These are phyloP conservation scores for Bradypus variegatus DNA, from an alignment of 2,797 vertebrate species.

Conservation along the genomic window DNA sequence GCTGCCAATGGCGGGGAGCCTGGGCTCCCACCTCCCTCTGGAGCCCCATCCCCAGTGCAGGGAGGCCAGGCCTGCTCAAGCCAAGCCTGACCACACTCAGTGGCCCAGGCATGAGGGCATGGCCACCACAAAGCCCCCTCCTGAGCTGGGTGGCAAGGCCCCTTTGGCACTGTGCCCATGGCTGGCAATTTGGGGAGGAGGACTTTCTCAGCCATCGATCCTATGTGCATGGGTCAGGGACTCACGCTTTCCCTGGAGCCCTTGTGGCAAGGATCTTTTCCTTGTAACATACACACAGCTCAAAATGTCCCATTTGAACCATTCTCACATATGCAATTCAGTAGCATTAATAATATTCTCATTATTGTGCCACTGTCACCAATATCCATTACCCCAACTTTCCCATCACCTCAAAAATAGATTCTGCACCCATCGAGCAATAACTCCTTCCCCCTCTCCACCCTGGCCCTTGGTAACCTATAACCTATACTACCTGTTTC, in stretches of 20 bases:
- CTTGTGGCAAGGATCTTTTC: not conserved
- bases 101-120: not conserved
- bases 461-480: too few relatives aligned
- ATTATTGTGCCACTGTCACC: too few relatives aligned
- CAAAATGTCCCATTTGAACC: too few relatives aligned
- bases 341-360: too few relatives aligned
- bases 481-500: too few relatives aligned
- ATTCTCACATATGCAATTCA: too few relatives aligned
- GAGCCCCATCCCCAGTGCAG: not conserved
- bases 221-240: not conserved
- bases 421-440: too few relatives aligned
- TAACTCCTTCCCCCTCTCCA: too few relatives aligned
- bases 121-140: not conserved
- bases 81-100: not conserved
- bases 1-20: not conserved
- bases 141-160: not conserved
- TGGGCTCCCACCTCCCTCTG: not conserved
- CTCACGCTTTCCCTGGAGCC: not conserved
- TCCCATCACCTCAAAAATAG: too few relatives aligned
- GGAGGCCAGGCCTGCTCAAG: not conserved
- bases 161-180: not conserved
- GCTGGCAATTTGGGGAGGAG: not conserved
- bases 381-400: too few relatives aligned
- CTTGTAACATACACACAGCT: too few relatives aligned
- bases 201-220: not conserved